phyloP scores from a whole-genome alignment of 2,888 invertebrate genomes.

The Drosophila rellima region DNA sequence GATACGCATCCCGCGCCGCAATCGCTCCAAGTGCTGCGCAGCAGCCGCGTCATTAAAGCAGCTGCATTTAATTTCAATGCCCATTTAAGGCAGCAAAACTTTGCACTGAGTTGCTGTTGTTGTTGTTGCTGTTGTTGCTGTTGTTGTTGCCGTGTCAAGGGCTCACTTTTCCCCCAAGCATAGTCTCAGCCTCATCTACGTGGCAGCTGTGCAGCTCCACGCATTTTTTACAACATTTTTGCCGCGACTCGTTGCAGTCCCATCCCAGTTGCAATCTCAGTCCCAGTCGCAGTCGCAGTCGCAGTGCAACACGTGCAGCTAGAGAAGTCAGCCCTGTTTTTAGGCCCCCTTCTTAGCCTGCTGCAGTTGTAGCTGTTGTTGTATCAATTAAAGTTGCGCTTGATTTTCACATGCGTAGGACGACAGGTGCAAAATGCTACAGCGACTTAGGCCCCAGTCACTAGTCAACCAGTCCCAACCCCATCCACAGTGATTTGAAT shows the following conservation, averaged over 20 bases:
- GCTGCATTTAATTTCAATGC: constrained; percentile 80
- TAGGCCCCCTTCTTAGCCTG: constrained; percentile 44
- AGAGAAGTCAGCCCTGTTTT: constrained; percentile 38
- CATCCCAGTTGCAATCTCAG: constrained; percentile 28
- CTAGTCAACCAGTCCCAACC: constrained; percentile 14
- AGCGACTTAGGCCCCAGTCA: constrained; percentile 53
- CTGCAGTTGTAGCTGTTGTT: constrained; percentile 59
- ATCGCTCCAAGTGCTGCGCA: constrained; percentile 51
- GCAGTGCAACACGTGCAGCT: constrained; percentile 61
- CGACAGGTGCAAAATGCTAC: constrained; percentile 81
- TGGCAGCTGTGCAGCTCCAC: constrained; percentile 66
- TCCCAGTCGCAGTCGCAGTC: constrained; percentile 14
- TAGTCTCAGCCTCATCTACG: constrained; percentile 35
- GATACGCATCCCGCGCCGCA: constrained; percentile 40
- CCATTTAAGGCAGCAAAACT: constrained; percentile 71
- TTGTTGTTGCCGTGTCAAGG: constrained; percentile 58
- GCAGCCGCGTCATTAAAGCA: constrained; percentile 71
- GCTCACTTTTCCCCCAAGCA: constrained; percentile 69
- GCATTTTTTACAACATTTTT: constrained; percentile 80
- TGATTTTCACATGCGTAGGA: constrained; percentile 79
- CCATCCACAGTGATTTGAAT: constrained; percentile 71
- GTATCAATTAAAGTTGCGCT: constrained; percentile 79
- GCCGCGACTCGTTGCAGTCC: constrained; percentile 61
- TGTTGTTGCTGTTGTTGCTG: constrained; percentile 29
- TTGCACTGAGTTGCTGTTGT: constrained; percentile 17